Conservation (phyloP, 2,113 vertebrate genomes). For the Fregata magnificens region DNA sequence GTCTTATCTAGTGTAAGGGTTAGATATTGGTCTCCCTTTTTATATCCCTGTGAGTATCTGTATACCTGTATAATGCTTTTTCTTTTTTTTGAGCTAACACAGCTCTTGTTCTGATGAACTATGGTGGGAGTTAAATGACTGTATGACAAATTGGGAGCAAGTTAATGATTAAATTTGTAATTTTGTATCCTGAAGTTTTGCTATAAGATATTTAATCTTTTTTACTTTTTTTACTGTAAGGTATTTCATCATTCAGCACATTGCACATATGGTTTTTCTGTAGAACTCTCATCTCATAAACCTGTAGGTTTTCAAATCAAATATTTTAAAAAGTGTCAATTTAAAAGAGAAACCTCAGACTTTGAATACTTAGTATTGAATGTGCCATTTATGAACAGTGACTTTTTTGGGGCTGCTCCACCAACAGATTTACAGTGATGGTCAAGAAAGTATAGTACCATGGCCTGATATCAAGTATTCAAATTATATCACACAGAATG, state of each 20-base stretch:
- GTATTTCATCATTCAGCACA: background rate
- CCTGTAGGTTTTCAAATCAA: background rate
- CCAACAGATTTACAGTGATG: background rate
- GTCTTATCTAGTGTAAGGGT: background rate
- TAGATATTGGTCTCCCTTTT: background rate
- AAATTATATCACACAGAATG: background rate
- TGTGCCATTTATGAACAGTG: background rate
- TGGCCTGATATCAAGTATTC: background rate
- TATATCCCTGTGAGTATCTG: background rate
- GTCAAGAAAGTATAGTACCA: background rate
- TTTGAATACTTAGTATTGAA: background rate
- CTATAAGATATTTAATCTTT: background rate
- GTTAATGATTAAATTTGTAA: background rate
- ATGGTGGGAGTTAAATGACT: background rate
- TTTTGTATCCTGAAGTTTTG: background rate
- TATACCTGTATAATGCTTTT: background rate
- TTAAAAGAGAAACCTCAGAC: background rate
- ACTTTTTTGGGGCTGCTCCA: background rate
- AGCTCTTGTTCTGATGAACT: background rate
- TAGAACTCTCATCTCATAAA: background rate
- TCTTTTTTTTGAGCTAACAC: background rate
- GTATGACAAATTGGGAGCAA: background rate
- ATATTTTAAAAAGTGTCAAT: background rate
- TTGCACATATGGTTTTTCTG: accelerated
- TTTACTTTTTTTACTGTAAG: background rate